Base-by-base conservation (phyloP, 2,113 vertebrate genomes). In the Etheostoma cragini region DNA sequence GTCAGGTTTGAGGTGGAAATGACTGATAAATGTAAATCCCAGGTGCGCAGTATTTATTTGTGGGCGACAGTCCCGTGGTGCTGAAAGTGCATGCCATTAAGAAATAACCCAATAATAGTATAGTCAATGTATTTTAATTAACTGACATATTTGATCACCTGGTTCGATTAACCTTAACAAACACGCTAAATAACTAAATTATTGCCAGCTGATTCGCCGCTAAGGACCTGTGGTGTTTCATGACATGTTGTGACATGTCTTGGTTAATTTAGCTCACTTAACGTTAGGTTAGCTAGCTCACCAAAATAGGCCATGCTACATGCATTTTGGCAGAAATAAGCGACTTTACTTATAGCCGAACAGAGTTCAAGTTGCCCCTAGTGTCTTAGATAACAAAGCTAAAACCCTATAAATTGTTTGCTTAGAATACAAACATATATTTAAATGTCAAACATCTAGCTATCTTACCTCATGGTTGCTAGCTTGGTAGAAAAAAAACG, bases 381-480 rank as follows among this genome's bases (percentile, higher is more conserved):
- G 2, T 15, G 6, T 54, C 16, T 75, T 8, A 61, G 22, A 45
- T 12, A 17, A 15, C 22, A 24, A 22, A 47, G 0, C 0, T 1
- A 33, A 2, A 30, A 4, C 30, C 30, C 30, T 30, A 30, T 30
- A 30, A 30, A 30, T 30, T 30, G 30, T 30, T 30, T 30, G 30
- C 0, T 8, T 4, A 0, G 3, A 24, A 22, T 24, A 72, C 24
- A 86, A 21, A 8, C 0, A 26, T 13, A 10, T 3, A 60, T 49
- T 75, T 76, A 66, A 7, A 50, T 30, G 3, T 13, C 3, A 21
- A 30, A 60, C 12, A 12, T 38, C 21, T 53, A 6, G 3, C 82
- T 90, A 8, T 1, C 82, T 90, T 47, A 93, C 92, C 91, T 93
- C 91, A 91, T 91, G 85, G 76, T 80, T 91, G 71, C n/a, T 86